A percentile compares a stretch with the other conserved stretches of the same genome.
Conservation (phyloP, 2,797 vertebrate genomes). For the Microctenopoma steveboyesi region DNA sequence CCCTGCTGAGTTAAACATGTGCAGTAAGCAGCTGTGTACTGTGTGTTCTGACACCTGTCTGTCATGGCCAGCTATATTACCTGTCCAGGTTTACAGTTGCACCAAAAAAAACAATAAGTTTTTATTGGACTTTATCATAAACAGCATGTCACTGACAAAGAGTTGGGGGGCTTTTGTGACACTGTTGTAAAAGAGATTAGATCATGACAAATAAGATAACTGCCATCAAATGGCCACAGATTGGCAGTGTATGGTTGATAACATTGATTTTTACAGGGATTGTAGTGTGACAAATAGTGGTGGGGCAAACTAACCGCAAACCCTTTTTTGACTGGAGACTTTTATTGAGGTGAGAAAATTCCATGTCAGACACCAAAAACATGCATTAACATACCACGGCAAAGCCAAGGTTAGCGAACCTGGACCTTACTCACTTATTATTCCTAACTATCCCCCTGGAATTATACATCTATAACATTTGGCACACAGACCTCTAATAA, state of each 20-base stretch:
- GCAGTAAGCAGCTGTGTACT: no score
- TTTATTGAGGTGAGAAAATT: conserved; percentile 86
- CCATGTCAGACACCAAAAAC: conserved; percentile 79
- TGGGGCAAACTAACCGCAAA: conserved; percentile 25
- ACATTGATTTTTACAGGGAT: conserved; percentile 36
- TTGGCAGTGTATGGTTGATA: conserved; percentile 35
- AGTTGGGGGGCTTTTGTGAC: not conserved
- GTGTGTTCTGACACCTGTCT: no score
- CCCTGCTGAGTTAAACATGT: no score
- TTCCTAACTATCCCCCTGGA: conserved; percentile 83
- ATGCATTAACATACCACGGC: conserved; percentile 87
- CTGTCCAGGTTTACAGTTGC: not conserved
- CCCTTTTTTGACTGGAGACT: conserved; percentile 50
- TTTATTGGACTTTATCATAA: not conserved
- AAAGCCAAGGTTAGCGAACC: conserved; percentile 83
- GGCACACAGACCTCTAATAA: conserved; percentile 89
- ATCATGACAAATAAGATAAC: conserved; percentile 22
- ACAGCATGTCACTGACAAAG: not conserved
- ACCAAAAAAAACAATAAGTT: not conserved
- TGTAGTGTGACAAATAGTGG: conserved; percentile 38
- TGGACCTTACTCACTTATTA: conserved; percentile 86
- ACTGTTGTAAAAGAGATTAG: conserved; percentile 17
- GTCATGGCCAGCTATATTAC: no score
- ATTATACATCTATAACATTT: conserved; percentile 86
- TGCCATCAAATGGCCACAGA: conserved; percentile 30